Conservation (phyloP, 2,888 invertebrate genomes). For the Lepeophtheirus nordmannii region DNA sequence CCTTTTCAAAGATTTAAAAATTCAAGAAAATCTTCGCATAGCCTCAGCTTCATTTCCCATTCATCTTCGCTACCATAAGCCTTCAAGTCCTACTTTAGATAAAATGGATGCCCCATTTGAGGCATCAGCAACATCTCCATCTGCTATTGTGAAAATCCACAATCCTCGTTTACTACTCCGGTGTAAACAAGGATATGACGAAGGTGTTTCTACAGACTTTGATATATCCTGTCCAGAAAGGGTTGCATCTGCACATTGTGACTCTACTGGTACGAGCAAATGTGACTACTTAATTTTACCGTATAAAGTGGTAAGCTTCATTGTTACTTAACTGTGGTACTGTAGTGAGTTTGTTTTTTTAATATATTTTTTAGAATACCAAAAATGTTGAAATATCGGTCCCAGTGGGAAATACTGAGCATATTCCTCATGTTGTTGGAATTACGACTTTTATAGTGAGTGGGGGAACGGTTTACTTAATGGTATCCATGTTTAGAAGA, state of each 20-base stretch:
- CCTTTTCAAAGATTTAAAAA: constrained; percentile 2
- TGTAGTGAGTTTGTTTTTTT: background rate
- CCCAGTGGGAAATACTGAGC: constrained; percentile 18
- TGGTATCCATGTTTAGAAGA: constrained; percentile 29
- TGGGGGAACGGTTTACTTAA: constrained; percentile 30
- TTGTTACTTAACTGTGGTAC: background rate
- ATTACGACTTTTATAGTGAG: constrained; percentile 19
- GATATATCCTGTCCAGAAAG: background rate
- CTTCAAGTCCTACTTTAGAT: background rate
- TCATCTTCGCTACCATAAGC: constrained; percentile 13
- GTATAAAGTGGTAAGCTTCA: constrained; percentile 6
- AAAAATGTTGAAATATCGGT: constrained; percentile 11
- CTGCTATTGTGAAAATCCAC: constrained; percentile 18
- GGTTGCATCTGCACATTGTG: background rate
- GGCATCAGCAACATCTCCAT: background rate
- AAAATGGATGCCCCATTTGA: background rate
- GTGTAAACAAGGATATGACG: background rate
- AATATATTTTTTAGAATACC: background rate
- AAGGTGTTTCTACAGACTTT: background rate
- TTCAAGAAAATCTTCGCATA: constrained; percentile 10
- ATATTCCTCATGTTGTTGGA: constrained; percentile 8
- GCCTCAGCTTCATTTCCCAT: constrained; percentile 2
- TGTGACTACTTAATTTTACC: constrained; percentile 19
- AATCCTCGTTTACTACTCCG: constrained; percentile 10
- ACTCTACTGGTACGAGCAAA: constrained; percentile 11